Evolutionary conservation across 2,113 vertebrate species (phyloP).

Genomic region (Procavia capensis): DNA sequence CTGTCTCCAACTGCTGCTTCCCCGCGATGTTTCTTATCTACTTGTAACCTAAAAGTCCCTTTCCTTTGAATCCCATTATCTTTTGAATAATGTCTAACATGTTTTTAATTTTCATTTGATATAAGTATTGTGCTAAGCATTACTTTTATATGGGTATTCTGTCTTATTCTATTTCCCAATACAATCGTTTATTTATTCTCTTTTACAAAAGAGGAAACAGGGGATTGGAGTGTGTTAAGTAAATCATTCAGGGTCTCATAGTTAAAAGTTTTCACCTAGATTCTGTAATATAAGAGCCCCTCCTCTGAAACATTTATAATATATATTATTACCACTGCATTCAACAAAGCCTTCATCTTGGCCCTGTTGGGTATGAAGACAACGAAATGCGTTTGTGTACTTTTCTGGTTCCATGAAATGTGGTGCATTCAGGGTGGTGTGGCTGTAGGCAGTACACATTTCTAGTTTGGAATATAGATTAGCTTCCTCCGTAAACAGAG

Average conservation of each 20-base stretch:
- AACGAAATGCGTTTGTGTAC: not conserved
- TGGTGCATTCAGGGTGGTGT: no score
- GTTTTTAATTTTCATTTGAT: not conserved
- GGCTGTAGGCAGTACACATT: not conserved
- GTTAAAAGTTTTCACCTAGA: not conserved
- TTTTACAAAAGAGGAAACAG: not conserved
- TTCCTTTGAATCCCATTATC: not conserved
- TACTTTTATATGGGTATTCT: not conserved
- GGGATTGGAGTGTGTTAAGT: not conserved
- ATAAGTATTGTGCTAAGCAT: not conserved
- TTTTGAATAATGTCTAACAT: not conserved
- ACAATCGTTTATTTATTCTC: not conserved
- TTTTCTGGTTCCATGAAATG: not conserved
- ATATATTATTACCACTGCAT: not conserved
- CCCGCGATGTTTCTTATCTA: not conserved
- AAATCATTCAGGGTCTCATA: not conserved
- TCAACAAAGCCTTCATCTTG: not conserved
- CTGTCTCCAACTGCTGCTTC: no score
- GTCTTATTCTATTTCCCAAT: not conserved
- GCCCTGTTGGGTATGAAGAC: not conserved
- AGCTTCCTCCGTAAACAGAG: not conserved
- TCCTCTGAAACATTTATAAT: not conserved
- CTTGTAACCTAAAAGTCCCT: not conserved
- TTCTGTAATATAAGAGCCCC: not conserved
- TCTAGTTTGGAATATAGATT: not conserved